These are phyloP conservation scores for Aix galericulata DNA, from an alignment of 2,113 vertebrate species.

Conservation along the genomic window DNA sequence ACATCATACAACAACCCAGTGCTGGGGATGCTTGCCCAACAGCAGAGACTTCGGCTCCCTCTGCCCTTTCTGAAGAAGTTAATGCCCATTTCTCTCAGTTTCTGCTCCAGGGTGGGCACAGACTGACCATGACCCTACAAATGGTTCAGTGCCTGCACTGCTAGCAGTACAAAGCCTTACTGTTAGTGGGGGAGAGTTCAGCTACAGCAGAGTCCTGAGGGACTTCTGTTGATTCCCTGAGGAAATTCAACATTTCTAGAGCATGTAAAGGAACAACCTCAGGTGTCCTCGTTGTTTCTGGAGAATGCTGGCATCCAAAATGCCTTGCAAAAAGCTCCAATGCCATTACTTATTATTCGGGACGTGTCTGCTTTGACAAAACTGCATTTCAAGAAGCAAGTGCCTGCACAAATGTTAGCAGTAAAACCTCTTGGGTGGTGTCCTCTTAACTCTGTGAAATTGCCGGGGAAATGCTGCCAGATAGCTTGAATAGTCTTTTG, in stretches of 20 bases:
- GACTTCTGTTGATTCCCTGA: background rate
- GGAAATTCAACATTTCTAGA: background rate
- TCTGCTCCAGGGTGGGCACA: background rate
- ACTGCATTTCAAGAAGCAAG: background rate
- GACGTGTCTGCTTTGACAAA: background rate
- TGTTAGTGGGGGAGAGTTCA: background rate
- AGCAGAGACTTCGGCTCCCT: background rate
- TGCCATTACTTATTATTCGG: rapidly evolving
- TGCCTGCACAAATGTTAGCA: background rate
- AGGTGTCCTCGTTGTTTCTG: background rate
- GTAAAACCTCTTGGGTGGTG: background rate
- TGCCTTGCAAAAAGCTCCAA: background rate
- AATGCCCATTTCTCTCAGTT: background rate
- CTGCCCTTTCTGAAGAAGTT: background rate
- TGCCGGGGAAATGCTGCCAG: background rate
- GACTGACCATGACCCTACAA: rapidly evolving
- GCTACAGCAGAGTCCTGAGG: background rate
- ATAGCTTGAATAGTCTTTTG: background rate
- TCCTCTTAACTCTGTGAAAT: background rate
- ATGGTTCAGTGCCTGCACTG: background rate
- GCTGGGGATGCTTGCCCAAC: background rate
- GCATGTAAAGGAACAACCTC: background rate
- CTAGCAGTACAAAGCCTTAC: background rate
- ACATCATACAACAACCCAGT: background rate
- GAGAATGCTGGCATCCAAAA: background rate